Evolutionary conservation across 2,113 vertebrate species (phyloP), one percentile per base, ranked within the genome.

Genomic region (Callipepla californica): DNA sequence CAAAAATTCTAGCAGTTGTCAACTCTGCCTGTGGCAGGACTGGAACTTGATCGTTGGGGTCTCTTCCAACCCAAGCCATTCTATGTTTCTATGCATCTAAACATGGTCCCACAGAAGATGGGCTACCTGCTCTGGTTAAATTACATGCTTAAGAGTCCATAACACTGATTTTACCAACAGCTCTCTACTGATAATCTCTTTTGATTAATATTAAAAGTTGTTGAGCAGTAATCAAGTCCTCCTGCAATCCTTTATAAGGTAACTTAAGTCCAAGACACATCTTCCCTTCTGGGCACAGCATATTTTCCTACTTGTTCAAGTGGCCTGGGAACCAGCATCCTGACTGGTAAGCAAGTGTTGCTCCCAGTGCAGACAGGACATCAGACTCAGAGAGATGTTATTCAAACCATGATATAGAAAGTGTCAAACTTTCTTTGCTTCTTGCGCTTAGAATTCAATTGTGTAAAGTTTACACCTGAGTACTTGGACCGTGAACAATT

Each of bases 401-500:
- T 90, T 89, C 36, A 75, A 92, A 23, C 26, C 25, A 18, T 77
- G 65, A 55, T 77, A 86, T n/a, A 92, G 75, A 34, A 75, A 44
- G 15, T 80, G 69, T 91, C 91, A 92, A 77, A 55, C 51, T 91
- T 87, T 89, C 10, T 70, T 94, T 85, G 87, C 21, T 58, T 77
- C 75, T 87, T 89, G 53, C 79, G 70, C 65, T 85, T 85, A 45
- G 51, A 91, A 74, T 90, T 91, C 94, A 87, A 44, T 83, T 75
- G 87, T 92, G 57, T 66, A 87, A 85, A 84, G 89, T 90, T 93
- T 78, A 91, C 44, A 90, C 82, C 79, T 80, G 61, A 91, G 79
- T 91, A 80, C 68, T 80, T 90, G 87, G 82, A 92, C 89, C 87
- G 85, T 85, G 89, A 92, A 80, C 93, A 88, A 86, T 92, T 83